Evolutionary conservation across 2,797 vertebrate genomes (phyloP), one percentile per base, ranked within the genome.

Genomic region (Microcaecilia unicolor): DNA sequence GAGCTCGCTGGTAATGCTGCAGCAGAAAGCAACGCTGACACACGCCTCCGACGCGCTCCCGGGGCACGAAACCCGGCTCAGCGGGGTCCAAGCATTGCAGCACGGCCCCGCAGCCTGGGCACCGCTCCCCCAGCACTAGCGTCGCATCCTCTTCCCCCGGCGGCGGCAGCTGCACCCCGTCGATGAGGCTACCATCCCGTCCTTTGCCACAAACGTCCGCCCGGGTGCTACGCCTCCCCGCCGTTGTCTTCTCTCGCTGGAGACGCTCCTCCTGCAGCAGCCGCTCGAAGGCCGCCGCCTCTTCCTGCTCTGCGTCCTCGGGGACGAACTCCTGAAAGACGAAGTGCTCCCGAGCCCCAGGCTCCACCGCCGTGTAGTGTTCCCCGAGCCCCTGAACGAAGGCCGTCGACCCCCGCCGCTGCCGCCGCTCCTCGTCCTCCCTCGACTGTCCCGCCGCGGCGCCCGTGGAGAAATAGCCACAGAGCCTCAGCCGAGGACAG

Each of bases 11-110:
- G 57, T 89, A 68, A 49, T 89, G 81, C 1, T 64, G 64, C 15
- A 93, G 70, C 25, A 87, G 52, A 70, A 80, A 85, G 61, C 93
- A 94, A 18, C 90, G 86, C 55, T 89, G 93, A 49, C 92, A 94
- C 11, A 82, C 51, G 22, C 56, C 14, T 22, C 3, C 10, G 11
- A 4, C 10, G 15, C n/a, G 18, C 37, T 89, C 83, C 4, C 74
- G 80, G 25, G 92, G 88, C 28, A 97, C 22, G 63, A 80, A 95
- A 0, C 93, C 92, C 0, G 91, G 84, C 8, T 65, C 6, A 4
- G 15, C 12, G 0, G 63, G 12, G 9, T 77, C 70, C 0, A 43
- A 22, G 71, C 90, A 89, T 44, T 97, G 92, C 52, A 96, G 71
- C 18, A 85, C 11, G 1, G 88, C 91, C 1, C 92, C 92, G 12